phyloP scores from a whole-genome alignment of 35 echinoderm and acorn worm species.

The Eucidaris tribuloides region DNA sequence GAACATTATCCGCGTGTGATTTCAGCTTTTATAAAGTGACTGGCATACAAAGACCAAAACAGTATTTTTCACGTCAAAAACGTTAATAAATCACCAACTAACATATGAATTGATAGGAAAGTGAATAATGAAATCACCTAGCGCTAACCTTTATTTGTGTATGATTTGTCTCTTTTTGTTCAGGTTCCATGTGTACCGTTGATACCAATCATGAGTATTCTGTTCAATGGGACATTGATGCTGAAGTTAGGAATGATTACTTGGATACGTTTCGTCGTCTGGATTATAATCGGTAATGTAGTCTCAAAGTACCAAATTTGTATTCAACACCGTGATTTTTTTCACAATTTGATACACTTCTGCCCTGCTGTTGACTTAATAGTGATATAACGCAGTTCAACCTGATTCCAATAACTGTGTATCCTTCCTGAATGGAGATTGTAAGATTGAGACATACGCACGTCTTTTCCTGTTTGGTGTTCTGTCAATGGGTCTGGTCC shows the following conservation, averaged over 20 bases:
- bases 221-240: constrained; percentile 16
- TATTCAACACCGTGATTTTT: neutral
- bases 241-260: neutral
- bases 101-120: too few relatives aligned
- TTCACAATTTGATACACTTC: neutral
- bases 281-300: constrained; percentile 35
- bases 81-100: too few relatives aligned
- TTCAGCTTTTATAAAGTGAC: too few relatives aligned
- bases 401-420: neutral
- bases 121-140: too few relatives aligned
- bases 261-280: constrained; percentile 37
- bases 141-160: too few relatives aligned
- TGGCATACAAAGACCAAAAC: too few relatives aligned
- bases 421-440: neutral
- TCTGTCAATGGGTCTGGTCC: too few relatives aligned
- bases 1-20: too few relatives aligned
- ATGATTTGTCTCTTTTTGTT: neutral
- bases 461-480: neutral
- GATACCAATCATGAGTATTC: constrained; percentile 14
- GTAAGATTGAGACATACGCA: neutral
- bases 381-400: neutral
- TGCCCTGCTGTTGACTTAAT: neutral
- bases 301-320: neutral
- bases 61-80: too few relatives aligned
- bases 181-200: constrained; percentile 1